These are phyloP conservation scores for Lineus longissimus DNA, from an alignment of 1,140 invertebrate species.

Conservation along the genomic window DNA sequence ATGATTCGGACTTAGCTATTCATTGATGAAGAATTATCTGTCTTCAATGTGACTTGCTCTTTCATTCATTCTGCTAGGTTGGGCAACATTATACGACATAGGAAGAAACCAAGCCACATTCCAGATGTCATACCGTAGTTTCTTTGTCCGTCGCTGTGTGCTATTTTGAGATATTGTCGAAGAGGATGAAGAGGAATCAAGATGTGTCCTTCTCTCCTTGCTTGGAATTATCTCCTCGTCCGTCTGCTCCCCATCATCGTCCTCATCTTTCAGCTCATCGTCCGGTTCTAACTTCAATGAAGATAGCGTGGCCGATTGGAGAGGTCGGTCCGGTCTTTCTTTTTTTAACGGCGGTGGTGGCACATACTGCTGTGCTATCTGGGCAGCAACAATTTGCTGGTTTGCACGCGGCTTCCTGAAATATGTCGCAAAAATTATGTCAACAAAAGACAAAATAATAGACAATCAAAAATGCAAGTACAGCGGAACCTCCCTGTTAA, in stretches of 20 bases:
- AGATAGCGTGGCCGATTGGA: not conserved
- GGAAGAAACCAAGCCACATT: not conserved
- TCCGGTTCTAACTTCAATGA: too few species aligned
- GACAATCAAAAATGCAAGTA: too few species aligned
- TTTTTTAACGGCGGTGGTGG: constrained; percentile 61
- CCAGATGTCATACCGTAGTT: not conserved
- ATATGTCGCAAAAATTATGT: constrained; percentile 1
- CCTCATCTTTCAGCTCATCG: too few species aligned
- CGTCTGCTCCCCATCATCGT: not conserved
- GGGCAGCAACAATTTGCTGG: constrained; percentile 88
- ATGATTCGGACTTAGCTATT: too few species aligned
- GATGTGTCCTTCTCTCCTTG: not conserved
- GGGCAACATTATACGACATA: too few species aligned
- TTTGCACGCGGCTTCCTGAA: constrained; percentile 85
- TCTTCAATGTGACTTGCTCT: too few species aligned
- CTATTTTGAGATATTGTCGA: not conserved
- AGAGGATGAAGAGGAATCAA: not conserved
- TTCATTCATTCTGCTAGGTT: too few species aligned
- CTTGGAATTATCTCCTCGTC: not conserved
- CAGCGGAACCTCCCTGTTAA: too few species aligned
- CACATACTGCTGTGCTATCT: constrained; percentile 74
- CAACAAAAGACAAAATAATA: too few species aligned
- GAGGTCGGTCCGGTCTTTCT: constrained; percentile 52
- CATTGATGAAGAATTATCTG: too few species aligned
- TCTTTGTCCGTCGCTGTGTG: not conserved